phyloP scores from a whole-genome alignment of 2,113 vertebrate genomes.

The Macheiramphus alcinus region DNA sequence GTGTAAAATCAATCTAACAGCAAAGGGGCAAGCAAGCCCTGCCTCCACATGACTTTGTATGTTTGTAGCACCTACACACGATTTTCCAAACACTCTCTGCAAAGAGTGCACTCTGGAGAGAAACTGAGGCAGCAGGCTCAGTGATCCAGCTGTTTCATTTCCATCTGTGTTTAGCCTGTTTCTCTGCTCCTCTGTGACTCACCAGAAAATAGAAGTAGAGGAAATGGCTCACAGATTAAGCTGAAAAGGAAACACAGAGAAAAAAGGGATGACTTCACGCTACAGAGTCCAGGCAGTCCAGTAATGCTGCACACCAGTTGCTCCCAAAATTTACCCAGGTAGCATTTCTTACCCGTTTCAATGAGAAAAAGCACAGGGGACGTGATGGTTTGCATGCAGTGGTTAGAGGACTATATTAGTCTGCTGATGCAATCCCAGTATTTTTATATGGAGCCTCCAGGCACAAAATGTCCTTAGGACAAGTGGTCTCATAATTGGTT shows the following conservation, averaged over 20 bases:
- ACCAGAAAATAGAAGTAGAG: neutral
- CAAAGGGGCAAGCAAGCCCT: neutral
- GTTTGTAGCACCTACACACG: neutral
- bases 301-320: neutral
- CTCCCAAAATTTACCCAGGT: neutral
- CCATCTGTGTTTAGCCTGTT: neutral
- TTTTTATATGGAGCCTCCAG: neutral
- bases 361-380: too few relatives aligned
- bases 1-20: neutral
- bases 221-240: neutral
- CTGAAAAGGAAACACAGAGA: constrained; percentile 11
- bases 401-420: fast-evolving
- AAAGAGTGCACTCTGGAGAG: neutral
- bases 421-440: neutral
- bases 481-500: neutral
- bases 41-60: neutral
- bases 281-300: fast-evolving
- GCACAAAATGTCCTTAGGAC: neutral
- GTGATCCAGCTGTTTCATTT: neutral
- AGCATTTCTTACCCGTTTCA: neutral
- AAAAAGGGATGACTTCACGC: neutral
- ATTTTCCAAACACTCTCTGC: neutral
- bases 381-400: neutral
- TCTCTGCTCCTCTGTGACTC: neutral
- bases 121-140: constrained; percentile 18